A percentile compares a stretch with the other conserved stretches of the same genome.
Evolutionary conservation across 2,113 vertebrate genomes (phyloP).

Genomic region (Spheniscus mendiculus): DNA sequence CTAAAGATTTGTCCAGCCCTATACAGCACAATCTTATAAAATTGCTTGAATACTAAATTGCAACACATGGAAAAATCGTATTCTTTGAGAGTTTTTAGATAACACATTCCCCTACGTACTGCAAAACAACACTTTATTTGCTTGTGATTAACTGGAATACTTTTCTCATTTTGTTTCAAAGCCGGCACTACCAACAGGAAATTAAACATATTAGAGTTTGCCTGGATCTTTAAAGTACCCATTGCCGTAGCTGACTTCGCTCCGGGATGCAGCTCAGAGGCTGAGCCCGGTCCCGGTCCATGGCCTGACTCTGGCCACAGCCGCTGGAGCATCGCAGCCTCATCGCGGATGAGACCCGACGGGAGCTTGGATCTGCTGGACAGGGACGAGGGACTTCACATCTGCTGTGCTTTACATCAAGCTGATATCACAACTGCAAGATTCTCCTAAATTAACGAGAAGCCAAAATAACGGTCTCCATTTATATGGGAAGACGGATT

Average conservation of each 20-base stretch:
- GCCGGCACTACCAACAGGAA: not conserved
- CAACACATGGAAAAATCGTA: not conserved
- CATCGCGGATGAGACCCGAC: accelerated
- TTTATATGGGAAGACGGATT: accelerated
- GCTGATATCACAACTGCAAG: not conserved
- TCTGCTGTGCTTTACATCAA: not conserved
- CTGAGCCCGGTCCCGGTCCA: not conserved
- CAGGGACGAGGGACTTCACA: accelerated
- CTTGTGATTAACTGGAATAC: not conserved
- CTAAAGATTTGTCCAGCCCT: not conserved
- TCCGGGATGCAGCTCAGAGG: not conserved
- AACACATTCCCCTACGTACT: no score
- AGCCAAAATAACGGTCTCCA: accelerated
- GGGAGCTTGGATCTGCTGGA: not conserved
- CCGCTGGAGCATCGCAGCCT: accelerated
- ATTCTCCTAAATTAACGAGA: not conserved
- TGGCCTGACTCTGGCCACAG: not conserved
- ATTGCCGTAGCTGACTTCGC: not conserved
- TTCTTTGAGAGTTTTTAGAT: not conserved
- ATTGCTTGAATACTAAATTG: not conserved
- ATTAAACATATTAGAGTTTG: not conserved
- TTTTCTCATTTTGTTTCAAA: not conserved
- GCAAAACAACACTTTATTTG: not conserved
- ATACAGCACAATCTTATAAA: not conserved
- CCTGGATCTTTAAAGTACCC: not conserved